A percentile compares a stretch with the other conserved stretches of the same genome.
Evolutionary conservation across 2,797 vertebrate species (phyloP).

Genomic region (Erpetoichthys calabaricus): DNA sequence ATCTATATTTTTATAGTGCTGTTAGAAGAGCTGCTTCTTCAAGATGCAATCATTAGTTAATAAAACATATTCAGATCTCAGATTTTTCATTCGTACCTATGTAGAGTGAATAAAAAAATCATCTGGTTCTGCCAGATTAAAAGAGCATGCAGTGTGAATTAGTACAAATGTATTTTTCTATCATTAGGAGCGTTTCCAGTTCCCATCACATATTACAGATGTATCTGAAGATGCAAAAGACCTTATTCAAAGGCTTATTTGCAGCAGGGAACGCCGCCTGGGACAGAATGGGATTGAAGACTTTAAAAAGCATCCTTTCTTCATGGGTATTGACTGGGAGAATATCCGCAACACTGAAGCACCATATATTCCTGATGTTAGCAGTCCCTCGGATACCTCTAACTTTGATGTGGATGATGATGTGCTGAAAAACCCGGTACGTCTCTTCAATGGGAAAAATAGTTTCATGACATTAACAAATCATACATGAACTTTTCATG

Average conservation of each 20-base stretch:
- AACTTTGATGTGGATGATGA: constrained; percentile 96
- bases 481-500: no score
- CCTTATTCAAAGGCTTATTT: constrained; percentile 84
- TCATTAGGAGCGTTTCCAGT: constrained; percentile 82
- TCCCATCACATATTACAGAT: constrained; percentile 75
- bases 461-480: no score
- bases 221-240: constrained; percentile 88
- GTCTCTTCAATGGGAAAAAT: constrained; percentile 21
- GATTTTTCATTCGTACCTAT: no score
- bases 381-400: constrained; percentile 91
- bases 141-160: no score
- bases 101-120: no score
- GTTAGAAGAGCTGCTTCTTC: no score
- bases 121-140: no score
- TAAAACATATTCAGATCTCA: no score
- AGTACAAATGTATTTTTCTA: no score
- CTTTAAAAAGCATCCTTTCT: constrained; percentile 81
- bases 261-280: constrained; percentile 72
- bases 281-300: constrained; percentile 83
- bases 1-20: no score
- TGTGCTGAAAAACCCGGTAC: constrained; percentile 77
- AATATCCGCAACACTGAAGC: constrained; percentile 77
- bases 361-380: constrained; percentile 91
- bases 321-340: constrained; percentile 81
- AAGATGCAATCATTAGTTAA: no score